A percentile compares a stretch with the other conserved stretches of the same genome.
These are phyloP conservation scores for Saturnia pavonia DNA, from an alignment of 2,888 invertebrate genomes.

Conservation along the genomic window DNA sequence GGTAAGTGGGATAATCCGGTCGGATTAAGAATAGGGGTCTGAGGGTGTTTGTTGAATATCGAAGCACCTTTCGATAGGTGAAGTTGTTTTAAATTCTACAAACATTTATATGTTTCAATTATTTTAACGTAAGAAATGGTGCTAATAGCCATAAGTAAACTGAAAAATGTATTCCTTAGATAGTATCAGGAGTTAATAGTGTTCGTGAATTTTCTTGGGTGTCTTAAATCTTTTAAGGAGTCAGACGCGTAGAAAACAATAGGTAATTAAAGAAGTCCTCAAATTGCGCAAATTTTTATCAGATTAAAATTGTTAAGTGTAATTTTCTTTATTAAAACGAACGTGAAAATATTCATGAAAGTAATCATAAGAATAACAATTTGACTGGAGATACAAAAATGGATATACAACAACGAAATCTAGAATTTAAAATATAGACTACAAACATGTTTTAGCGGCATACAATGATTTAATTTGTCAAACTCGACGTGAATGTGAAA, in stretches of 20 bases:
- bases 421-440: not conserved
- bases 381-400: too few species aligned
- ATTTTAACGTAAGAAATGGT: not conserved
- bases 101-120: not conserved
- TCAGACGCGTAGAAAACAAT: not conserved
- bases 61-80: slow-evolving; percentile 33
- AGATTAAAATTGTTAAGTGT: too few species aligned
- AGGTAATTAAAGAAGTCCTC: not conserved
- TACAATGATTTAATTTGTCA: not conserved
- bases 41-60: slow-evolving; percentile 40
- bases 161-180: not conserved
- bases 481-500: not conserved
- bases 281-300: not conserved
- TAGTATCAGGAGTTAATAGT: too few species aligned
- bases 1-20: slow-evolving; percentile 54
- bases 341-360: too few species aligned
- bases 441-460: not conserved
- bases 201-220: too few species aligned
- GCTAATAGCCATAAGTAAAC: not conserved
- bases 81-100: slow-evolving; percentile 3
- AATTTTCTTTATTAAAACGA: too few species aligned
- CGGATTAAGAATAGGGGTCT: slow-evolving; percentile 43
- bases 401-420: not conserved
- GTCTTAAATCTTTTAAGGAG: not conserved
- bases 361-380: too few species aligned